These are phyloP conservation scores for Ectemnius lituratus DNA, from an alignment of 2,888 invertebrate species.

Conservation along the genomic window DNA sequence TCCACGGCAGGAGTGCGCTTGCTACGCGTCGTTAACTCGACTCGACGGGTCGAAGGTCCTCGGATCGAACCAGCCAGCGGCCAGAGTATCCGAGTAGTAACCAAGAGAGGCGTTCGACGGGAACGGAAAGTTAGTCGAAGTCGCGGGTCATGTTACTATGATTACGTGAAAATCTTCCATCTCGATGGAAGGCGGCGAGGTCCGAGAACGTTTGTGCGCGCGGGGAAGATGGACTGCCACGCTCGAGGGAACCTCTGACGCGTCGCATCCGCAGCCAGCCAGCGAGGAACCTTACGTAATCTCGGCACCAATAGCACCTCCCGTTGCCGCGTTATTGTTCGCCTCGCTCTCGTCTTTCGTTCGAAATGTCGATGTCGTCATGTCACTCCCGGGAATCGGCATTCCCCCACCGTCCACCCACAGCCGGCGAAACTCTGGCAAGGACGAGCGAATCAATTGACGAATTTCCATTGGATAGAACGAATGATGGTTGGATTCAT, in stretches of 20 bases:
- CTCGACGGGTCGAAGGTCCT: slow-evolving; percentile 42
- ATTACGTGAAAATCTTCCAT: slow-evolving; percentile 46
- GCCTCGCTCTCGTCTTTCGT: slow-evolving; percentile 50
- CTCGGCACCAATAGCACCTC: slow-evolving; percentile 41
- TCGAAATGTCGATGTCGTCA: slow-evolving; percentile 55
- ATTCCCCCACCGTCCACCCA: background rate
- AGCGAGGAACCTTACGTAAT: slow-evolving; percentile 62
- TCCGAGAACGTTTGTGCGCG: slow-evolving; percentile 17
- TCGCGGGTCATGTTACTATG: slow-evolving; percentile 48
- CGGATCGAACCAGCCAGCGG: too few species aligned
- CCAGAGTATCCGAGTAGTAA: too few species aligned
- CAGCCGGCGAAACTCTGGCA: too few species aligned
- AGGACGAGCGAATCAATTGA: background rate
- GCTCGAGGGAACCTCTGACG: slow-evolving; percentile 66
- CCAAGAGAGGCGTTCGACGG: background rate
- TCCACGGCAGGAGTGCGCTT: too few species aligned
- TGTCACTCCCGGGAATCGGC: slow-evolving; percentile 16
- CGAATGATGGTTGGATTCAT: background rate
- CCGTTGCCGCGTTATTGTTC: slow-evolving; percentile 56
- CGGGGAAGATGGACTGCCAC: slow-evolving; percentile 60
- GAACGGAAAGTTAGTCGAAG: slow-evolving; percentile 50
- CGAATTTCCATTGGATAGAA: slow-evolving; percentile 17
- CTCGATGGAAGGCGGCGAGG: slow-evolving; percentile 21
- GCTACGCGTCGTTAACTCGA: background rate
- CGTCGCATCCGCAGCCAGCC: slow-evolving; percentile 64